These are phyloP conservation scores for Heterotilapia buettikoferi DNA, from an alignment of 2,113 vertebrate genomes.

Conservation along the genomic window DNA sequence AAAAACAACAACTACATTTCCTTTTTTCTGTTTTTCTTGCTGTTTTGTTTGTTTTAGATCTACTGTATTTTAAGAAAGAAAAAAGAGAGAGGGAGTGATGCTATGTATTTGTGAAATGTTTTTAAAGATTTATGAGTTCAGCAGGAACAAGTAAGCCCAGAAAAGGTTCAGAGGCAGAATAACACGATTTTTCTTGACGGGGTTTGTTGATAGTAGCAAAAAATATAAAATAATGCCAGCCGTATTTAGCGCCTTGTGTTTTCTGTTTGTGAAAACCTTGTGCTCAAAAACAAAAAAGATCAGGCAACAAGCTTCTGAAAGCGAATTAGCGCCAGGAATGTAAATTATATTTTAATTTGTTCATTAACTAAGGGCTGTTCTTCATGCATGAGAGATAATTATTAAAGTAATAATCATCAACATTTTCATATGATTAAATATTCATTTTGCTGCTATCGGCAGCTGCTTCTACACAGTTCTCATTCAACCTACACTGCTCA, in stretches of 20 bases:
- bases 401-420: constrained; percentile 48
- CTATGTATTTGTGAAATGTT: background rate
- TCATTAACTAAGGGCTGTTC: constrained; percentile 29
- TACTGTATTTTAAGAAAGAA: background rate
- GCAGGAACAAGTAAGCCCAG: background rate
- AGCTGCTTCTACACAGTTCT: background rate
- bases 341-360: constrained; percentile 53
- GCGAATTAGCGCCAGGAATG: constrained; percentile 19
- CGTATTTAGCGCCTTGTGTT: background rate
- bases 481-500: background rate
- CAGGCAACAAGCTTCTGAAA: background rate
- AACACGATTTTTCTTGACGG: background rate
- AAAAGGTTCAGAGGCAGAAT: background rate
- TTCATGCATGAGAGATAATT: constrained; percentile 55
- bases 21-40: fast-evolving
- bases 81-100: background rate
- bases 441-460: constrained; percentile 3
- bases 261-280: background rate
- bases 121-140: background rate
- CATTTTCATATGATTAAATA: constrained; percentile 43
- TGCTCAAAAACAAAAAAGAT: background rate
- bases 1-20: background rate
- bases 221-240: background rate
- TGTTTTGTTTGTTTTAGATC: background rate
- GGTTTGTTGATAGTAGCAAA: background rate